phyloP scores from a whole-genome alignment of 2,113 vertebrate species.

The Aphelocoma coerulescens region DNA sequence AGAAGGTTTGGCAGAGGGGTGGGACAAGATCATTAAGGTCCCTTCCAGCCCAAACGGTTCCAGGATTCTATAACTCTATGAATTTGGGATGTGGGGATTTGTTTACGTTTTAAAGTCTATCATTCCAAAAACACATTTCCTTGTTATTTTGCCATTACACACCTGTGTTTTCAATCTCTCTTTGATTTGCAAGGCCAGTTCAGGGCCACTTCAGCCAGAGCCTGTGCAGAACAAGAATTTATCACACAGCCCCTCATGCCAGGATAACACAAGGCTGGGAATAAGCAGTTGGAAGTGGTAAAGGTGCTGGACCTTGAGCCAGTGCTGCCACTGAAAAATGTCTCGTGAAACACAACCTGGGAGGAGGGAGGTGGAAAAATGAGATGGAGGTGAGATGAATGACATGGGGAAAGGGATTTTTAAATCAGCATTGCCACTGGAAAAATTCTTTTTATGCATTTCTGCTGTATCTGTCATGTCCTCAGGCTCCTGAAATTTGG shows the following conservation, averaged over 20 bases:
- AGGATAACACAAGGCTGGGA: neutral
- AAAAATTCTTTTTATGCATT: neutral
- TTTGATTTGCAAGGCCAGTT: neutral
- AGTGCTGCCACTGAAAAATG: neutral
- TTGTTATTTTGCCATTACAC: neutral
- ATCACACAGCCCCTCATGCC: neutral
- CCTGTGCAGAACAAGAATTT: neutral
- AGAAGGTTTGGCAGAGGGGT: neutral
- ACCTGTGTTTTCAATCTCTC: neutral
- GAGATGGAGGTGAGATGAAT: neutral
- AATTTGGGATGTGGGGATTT: neutral
- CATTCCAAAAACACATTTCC: neutral
- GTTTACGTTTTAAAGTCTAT: neutral
- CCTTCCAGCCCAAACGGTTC: neutral
- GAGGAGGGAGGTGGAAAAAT: neutral
- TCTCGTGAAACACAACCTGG: rapidly evolving
- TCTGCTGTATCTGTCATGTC: neutral
- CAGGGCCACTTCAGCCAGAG: neutral
- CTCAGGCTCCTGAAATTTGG: neutral
- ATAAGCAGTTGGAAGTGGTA: neutral
- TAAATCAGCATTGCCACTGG: neutral
- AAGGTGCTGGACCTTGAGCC: neutral
- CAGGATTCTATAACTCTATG: neutral
- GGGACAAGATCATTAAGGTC: neutral
- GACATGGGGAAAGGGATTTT: neutral